Base-by-base conservation (phyloP, 2,888 invertebrate species). In the Phalera bucephala region DNA sequence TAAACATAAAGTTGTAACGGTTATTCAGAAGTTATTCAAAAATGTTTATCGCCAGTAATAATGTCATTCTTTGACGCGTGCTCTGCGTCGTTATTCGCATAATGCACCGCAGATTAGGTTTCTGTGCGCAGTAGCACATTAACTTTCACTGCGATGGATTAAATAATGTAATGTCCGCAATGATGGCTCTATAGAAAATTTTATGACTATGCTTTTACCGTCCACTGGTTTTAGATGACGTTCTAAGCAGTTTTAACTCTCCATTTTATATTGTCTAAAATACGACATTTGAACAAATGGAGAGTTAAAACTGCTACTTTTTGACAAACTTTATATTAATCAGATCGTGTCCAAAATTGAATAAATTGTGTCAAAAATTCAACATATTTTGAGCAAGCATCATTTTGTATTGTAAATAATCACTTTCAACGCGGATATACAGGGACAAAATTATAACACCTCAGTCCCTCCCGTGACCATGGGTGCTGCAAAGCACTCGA, bases 91-190 rank as follows among this genome's bases (percentile, higher is more conserved):
- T 20, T 36, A 36, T 31, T 33, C 32, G 15, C 39, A 34, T 43
- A 43, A 31, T 22, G 27, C 40, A 41, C 40, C 2, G 42, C 27
- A 27, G 17, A 32, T 47, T 51, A 42, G 47, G 42, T 40, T 37
- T 28, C 31, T 17, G 33, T 29, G 23, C 40, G 37, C 40, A 44
- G 31, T 45, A 17, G 8, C 21, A 12, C 9, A 44, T 39, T 42
- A 51, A 54, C 56, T 56, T 56, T 56, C 56, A 51, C 58, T 58
- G 36, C 45, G 58, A 51, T 44, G 42, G 45, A 39, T 43, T 35
- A 36, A 25, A 38, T 36, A 8, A 55, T 45, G 54, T 55, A 43
- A 53, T 43, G 43, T 39, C 42, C 28, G 40, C 37, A 42, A 45
- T 53, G 35, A 20, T n/a, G n/a, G n/a, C 31, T 35, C 26, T 27